Evolutionary conservation across 2,113 vertebrate species (phyloP).

Genomic region (Pica pica): DNA sequence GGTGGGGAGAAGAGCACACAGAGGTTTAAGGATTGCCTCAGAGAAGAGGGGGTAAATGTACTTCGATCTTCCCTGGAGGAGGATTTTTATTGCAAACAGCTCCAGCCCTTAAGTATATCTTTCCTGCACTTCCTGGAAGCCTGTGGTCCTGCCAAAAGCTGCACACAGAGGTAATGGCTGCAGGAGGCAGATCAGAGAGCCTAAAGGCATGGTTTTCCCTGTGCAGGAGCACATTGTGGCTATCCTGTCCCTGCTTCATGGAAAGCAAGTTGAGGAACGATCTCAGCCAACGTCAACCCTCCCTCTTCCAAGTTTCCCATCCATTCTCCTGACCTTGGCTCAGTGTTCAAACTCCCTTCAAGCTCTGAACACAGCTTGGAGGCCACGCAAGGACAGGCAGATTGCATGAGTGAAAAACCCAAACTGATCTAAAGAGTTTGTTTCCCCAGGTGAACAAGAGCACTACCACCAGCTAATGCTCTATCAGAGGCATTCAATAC

Average conservation of each 20-base stretch:
- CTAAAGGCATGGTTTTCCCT: not conserved
- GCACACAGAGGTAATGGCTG: not conserved
- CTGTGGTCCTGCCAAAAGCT: not conserved
- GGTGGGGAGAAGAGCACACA: accelerated
- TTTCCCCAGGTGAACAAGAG: not conserved
- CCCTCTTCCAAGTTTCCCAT: not conserved
- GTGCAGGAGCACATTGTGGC: not conserved
- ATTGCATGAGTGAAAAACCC: not conserved
- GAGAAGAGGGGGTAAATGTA: not conserved
- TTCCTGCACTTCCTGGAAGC: not conserved
- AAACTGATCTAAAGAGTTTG: not conserved
- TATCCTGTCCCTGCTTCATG: not conserved
- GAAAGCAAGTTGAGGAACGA: not conserved
- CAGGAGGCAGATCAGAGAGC: not conserved
- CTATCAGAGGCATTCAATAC: not conserved
- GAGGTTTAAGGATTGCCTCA: not conserved
- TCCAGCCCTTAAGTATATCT: not conserved
- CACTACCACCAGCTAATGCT: not conserved
- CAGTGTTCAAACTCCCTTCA: not conserved
- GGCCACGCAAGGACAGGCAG: not conserved
- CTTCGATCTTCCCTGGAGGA: not conserved
- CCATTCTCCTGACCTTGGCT: not conserved
- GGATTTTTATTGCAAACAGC: not conserved
- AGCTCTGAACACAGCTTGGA: not conserved
- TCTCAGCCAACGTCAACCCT: not conserved